Base-by-base conservation (phyloP, 2,797 vertebrate genomes). In the Hydrocynus forskahlii region DNA sequence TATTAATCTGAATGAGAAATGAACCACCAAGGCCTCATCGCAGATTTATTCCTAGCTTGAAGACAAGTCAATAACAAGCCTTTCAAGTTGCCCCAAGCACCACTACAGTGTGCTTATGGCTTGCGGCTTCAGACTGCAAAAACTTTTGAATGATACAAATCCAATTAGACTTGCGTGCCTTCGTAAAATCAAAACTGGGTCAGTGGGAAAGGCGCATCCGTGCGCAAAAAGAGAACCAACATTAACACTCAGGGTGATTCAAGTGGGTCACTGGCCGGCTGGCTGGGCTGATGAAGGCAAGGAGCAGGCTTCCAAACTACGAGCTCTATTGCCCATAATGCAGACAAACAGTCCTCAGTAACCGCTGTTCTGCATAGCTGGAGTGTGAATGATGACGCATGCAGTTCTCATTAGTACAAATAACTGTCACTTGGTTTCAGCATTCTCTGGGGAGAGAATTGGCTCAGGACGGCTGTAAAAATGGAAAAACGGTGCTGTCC, bases 121-220 rank as follows among this genome's bases (percentile, higher is more conserved):
- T 76, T 64, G 17, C 29, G 23, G 57, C 45, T 67, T 73, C 60
- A 72, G 67, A 48, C 54, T 7, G 25, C 0, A 45, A 25, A 84
- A 75, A 60, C 71, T 71, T 17, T 52, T 76, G 64, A 83, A 76
- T 72, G 59, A 67, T 16, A 66, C 43, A 84, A 67, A 73, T 80
- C 59, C 66, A 76, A 69, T 71, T 75, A 64, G 59, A 57, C 64
- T n/a, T 23, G 13, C 52, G 19, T 67, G 52, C 29, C 29, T 79
- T 64, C 19, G 4, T 68, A 71, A 55, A 25, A 50, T 57, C 25
- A 57, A 59, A 84, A 81, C 66, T 79, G 68, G 80, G 72, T 81
- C 80, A 79, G 9, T 12, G 21, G 48, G 29, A 40, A 71, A 55
- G 29, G 67, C 59, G 68, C 70, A 64, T 38, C 54, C 16, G 35